Base-by-base conservation (phyloP, 2,113 vertebrate genomes). In the Dissostichus mawsoni region DNA sequence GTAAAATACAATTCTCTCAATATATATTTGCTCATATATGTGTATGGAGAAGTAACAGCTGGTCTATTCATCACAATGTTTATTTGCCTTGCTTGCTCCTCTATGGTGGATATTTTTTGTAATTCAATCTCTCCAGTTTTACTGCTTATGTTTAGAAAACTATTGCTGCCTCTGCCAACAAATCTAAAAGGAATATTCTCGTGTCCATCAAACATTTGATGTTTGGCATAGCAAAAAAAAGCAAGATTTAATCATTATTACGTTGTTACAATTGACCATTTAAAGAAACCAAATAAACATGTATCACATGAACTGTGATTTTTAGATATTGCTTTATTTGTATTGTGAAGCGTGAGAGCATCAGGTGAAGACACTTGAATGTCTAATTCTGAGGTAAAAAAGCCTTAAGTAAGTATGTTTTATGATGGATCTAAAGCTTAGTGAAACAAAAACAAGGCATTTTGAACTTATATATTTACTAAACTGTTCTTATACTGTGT, bases 391-490 rank as follows among this genome's bases (percentile, higher is more conserved):
- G 47, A 76, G 50, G 58, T 41, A 51, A 44, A 36, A 18, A 20
- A 62, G 20, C 82, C 10, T 10, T 44, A 44, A 23, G 48, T 5
- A 16, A 20, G 33, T 50, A 52, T 53, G 18, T 44, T 45, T 77
- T 52, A 59, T 50, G 18, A 55, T 66, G 18, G 78, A 71, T 55
- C 68, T 74, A 65, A 69, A 86, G 58, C 59, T 56, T 53, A 66
- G 66, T 76, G 56, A 67, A 82, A 50, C 41, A 69, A 23, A 63
- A 72, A 79, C 48, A 69, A 47, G 20, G 18, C 12, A 55, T 45
- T 73, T 64, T 87, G 69, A 84, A 74, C 67, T 11, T 5, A 25
- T 56, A 56, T 73, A 68, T 82, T 83, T 83, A 69, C 65, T 76
- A 41, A 69, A 63, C 57, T 61, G 69, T 74, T 78, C 51, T 64